Conservation (phyloP, 2,888 invertebrate genomes). For the Spodoptera littoralis region DNA sequence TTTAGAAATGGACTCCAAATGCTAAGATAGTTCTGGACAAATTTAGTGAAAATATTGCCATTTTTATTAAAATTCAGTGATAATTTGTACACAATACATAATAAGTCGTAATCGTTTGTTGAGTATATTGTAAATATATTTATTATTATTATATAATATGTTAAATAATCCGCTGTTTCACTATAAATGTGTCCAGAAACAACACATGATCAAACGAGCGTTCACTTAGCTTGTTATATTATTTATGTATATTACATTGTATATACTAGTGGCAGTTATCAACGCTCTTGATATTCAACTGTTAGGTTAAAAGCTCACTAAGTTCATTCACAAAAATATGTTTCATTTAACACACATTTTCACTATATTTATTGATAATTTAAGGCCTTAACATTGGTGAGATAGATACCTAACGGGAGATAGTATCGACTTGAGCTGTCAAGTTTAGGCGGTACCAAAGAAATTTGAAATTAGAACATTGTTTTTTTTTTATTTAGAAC, state of each 20-base stretch:
- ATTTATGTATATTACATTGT: slow-evolving; percentile 80
- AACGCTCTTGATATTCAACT: slow-evolving; percentile 75
- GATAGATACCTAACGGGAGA: slow-evolving; percentile 14
- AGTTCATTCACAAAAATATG: slow-evolving; percentile 37
- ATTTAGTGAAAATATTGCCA: slow-evolving; percentile 50
- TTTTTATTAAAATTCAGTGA: slow-evolving; percentile 23
- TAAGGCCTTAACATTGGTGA: slow-evolving; percentile 40
- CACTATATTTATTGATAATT: slow-evolving; percentile 11
- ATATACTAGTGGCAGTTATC: slow-evolving; percentile 87
- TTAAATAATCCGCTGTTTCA: slow-evolving; percentile 44
- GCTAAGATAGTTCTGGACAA: slow-evolving; percentile 53
- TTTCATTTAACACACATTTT: slow-evolving; percentile 14
- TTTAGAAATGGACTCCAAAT: slow-evolving; percentile 28
- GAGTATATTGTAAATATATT: slow-evolving; percentile 49
- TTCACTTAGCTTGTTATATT: slow-evolving; percentile 74
- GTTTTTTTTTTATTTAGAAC: slow-evolving; percentile 5
- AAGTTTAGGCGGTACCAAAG: slow-evolving; percentile 32
- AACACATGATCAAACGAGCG: slow-evolving; percentile 69
- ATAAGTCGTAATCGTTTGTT: slow-evolving; percentile 52
- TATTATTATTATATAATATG: slow-evolving; percentile 27
- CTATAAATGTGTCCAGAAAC: slow-evolving; percentile 53
- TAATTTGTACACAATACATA: slow-evolving; percentile 47
- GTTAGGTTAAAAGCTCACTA: slow-evolving; percentile 57
- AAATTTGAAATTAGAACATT: background rate
- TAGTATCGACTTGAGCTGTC: slow-evolving; percentile 25